Conservation (phyloP, 2,113 vertebrate genomes). For the Aegotheles bennettii region DNA sequence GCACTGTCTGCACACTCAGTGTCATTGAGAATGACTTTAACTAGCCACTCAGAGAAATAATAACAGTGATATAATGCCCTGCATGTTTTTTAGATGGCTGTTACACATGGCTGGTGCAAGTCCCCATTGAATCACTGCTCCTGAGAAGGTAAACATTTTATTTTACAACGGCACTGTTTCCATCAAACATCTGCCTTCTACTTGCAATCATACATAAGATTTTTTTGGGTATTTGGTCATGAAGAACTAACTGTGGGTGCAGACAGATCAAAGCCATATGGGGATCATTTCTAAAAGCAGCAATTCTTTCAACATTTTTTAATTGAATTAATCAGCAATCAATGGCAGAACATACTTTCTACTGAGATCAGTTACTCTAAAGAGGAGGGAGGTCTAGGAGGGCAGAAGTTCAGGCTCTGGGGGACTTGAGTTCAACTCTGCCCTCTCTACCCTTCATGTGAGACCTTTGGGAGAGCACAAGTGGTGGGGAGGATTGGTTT, state of each 20-base stretch:
- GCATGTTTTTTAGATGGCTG: neutral
- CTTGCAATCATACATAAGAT: neutral
- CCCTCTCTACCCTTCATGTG: neutral
- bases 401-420: neutral
- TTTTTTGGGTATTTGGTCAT: neutral
- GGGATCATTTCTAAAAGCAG: slow-evolving; percentile 23
- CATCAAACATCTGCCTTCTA: neutral
- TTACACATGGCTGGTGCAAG: neutral
- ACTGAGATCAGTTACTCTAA: neutral
- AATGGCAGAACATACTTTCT: neutral
- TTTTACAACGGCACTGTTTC: neutral
- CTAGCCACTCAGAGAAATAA: neutral
- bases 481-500: neutral
- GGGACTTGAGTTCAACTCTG: neutral
- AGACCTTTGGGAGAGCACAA: neutral
- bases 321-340: neutral
- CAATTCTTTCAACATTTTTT: neutral
- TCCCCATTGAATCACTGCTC: neutral
- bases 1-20: neutral
- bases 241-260: neutral
- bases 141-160: neutral
- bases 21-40: neutral
- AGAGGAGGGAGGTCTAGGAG: neutral
- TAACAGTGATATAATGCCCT: neutral
- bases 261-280: slow-evolving; percentile 23